Percentiles rank a stretch among this genome's conserved stretches.
Conservation (phyloP, 2,113 vertebrate genomes). For the Lethenteron camtschaticum region DNA sequence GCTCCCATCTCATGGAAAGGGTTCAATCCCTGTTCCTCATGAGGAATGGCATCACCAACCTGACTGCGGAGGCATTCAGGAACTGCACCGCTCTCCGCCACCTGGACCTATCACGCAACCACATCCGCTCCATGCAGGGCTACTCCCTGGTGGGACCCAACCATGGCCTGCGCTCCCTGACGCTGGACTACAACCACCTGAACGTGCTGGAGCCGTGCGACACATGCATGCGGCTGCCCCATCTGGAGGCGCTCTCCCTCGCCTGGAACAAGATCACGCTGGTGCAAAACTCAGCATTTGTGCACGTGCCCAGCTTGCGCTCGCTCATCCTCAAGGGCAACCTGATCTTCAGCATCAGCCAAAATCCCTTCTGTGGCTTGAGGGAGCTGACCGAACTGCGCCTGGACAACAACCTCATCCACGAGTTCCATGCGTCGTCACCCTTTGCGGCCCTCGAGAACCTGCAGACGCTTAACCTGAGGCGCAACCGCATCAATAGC, state of each 20-base stretch:
- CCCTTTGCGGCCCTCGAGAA: slow-evolving; percentile 2
- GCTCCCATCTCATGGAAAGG: too few relatives aligned
- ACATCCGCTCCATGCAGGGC: not conserved
- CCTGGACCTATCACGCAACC: slow-evolving; percentile 1
- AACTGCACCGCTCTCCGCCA: too few relatives aligned
- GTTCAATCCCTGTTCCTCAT: too few relatives aligned
- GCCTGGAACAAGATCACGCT: not conserved
- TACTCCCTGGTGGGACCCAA: not conserved
- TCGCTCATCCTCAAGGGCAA: not conserved
- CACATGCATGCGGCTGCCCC: not conserved
- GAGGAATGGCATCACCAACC: too few relatives aligned
- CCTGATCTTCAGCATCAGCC: not conserved
- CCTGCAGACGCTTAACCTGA: not conserved
- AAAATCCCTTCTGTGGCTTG: too few relatives aligned
- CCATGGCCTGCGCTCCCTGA: not conserved
- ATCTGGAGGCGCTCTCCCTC: not conserved
- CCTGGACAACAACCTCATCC: slow-evolving; percentile 47
- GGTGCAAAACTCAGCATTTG: too few relatives aligned
- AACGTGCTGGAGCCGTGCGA: not conserved
- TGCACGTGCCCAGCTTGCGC: not conserved
- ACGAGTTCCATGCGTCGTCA: slow-evolving; percentile 1
- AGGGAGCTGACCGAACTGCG: slow-evolving; percentile 12
- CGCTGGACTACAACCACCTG: not conserved
- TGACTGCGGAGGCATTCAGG: too few relatives aligned
- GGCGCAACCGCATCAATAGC: not conserved